These are phyloP conservation scores for Fregata magnificens DNA, from an alignment of 2,113 vertebrate species.

Conservation along the genomic window DNA sequence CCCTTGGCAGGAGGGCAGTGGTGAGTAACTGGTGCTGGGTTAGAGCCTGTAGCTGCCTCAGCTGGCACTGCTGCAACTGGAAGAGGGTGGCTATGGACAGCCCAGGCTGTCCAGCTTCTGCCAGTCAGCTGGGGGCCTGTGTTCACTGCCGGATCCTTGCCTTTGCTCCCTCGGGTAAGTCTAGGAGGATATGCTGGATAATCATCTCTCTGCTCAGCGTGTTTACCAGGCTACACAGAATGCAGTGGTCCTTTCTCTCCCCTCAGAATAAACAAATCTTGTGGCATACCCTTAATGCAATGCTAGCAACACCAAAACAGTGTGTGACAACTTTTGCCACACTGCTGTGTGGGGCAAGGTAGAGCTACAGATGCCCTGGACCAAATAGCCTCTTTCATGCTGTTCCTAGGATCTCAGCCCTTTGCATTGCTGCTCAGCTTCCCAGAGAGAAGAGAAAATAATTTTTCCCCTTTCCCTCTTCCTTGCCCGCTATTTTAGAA, in stretches of 20 bases:
- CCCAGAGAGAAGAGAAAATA: neutral
- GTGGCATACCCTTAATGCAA: neutral
- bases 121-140: neutral
- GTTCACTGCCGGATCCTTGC: neutral
- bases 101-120: neutral
- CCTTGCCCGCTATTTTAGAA: neutral
- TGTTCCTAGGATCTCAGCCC: neutral
- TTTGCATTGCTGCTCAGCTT: neutral
- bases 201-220: neutral
- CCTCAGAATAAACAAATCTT: neutral
- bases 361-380: neutral
- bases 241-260: neutral
- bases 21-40: neutral
- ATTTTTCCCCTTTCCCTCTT: neutral
- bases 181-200: neutral
- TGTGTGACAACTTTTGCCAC: neutral
- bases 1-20: neutral
- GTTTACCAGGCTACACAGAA: neutral
- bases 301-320: neutral
- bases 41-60: neutral
- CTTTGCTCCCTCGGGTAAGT: neutral
- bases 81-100: neutral
- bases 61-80: neutral
- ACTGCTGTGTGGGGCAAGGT: neutral
- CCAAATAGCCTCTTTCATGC: neutral